phyloP scores from a whole-genome alignment of 2,888 invertebrate species.

The Pyrrhia umbra region DNA sequence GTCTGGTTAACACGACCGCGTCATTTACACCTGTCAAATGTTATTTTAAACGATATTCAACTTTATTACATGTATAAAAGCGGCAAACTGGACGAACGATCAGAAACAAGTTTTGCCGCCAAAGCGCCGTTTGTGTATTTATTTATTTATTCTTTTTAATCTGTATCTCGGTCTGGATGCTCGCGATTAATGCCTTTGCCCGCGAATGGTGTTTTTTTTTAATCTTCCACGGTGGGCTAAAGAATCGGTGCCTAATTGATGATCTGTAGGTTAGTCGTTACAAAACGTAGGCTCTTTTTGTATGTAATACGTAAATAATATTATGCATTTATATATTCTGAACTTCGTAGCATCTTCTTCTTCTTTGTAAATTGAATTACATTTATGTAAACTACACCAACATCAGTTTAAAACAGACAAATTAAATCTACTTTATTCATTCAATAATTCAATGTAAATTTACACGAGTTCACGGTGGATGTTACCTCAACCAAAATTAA shows the following conservation, averaged over 20 bases:
- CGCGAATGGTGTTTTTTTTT: slow-evolving; percentile 70
- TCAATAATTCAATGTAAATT: slow-evolving; percentile 1
- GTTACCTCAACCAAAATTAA: slow-evolving; percentile 28
- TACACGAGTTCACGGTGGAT: background rate
- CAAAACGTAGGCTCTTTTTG: background rate
- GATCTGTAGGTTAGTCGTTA: slow-evolving; percentile 33
- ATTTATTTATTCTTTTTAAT: slow-evolving; percentile 80
- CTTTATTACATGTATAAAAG: slow-evolving; percentile 73
- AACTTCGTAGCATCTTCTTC: background rate
- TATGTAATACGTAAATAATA: background rate
- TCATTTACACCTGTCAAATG: slow-evolving; percentile 81
- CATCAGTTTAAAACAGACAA: background rate
- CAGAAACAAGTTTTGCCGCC: slow-evolving; percentile 75
- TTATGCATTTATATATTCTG: background rate
- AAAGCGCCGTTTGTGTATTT: slow-evolving; percentile 82
- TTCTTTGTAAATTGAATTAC: too few relatives aligned
- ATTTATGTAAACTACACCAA: too few relatives aligned
- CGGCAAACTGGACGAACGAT: slow-evolving; percentile 67
- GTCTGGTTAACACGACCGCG: slow-evolving; percentile 83
- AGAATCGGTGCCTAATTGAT: slow-evolving; percentile 38
- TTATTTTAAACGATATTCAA: slow-evolving; percentile 75
- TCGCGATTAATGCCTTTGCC: slow-evolving; percentile 80
- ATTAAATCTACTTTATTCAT: background rate
- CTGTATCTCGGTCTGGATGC: slow-evolving; percentile 80
- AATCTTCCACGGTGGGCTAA: slow-evolving; percentile 74